Evolutionary conservation across 2,888 invertebrate genomes (phyloP).

Genomic region (Tetragonisca angustula): DNA sequence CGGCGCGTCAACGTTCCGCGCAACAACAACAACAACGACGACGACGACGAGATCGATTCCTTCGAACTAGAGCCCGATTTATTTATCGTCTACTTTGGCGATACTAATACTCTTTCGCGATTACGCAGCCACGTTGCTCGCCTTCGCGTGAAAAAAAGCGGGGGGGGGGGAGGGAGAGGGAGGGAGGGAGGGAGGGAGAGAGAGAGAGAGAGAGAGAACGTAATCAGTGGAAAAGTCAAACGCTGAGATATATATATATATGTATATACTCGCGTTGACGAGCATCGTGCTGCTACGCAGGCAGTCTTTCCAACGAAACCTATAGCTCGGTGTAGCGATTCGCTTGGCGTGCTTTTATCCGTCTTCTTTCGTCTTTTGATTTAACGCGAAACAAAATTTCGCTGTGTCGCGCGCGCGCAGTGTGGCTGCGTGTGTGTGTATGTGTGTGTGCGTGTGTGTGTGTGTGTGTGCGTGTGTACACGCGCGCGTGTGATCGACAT

Average conservation of each 20-base stretch:
- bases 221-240: background rate
- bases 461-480: fast-evolving
- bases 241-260: background rate
- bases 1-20: background rate
- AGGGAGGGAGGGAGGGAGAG: no score
- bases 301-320: conserved; percentile 28
- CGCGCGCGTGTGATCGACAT: conserved; percentile 34
- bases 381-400: conserved; percentile 30
- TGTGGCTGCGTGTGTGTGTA: fast-evolving
- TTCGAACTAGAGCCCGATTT: conserved; percentile 31
- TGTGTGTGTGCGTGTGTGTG: fast-evolving
- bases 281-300: conserved; percentile 23
- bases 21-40: background rate
- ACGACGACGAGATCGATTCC: conserved; percentile 8
- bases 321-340: background rate
- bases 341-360: background rate
- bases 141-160: background rate
- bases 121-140: conserved; percentile 23
- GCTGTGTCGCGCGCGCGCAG: background rate
- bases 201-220: background rate
- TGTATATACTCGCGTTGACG: background rate
- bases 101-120: conserved; percentile 52
- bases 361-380: conserved; percentile 28
- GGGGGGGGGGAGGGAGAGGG: no score
- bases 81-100: conserved; percentile 51